A percentile compares a stretch with the other conserved stretches of the same genome.
These are phyloP conservation scores for Syngnathus typhle DNA, from an alignment of 2,113 vertebrate genomes.

Conservation along the genomic window DNA sequence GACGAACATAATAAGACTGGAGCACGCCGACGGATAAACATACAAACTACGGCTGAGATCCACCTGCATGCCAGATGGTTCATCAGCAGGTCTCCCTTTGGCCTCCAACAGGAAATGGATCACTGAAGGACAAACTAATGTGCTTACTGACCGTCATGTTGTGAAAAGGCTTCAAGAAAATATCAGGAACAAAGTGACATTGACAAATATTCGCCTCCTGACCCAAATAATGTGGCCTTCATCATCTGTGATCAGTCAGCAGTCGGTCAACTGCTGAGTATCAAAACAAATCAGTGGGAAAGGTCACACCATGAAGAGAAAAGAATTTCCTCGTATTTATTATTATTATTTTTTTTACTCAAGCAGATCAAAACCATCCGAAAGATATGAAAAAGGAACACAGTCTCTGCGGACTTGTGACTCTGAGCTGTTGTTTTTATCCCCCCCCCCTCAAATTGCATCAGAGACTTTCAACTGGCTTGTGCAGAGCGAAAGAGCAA, in stretches of 20 bases:
- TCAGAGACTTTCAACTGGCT: slow-evolving; percentile 6
- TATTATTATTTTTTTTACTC: neutral
- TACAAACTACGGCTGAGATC: neutral
- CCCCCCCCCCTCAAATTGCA: neutral
- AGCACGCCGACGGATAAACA: neutral
- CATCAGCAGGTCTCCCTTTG: slow-evolving; percentile 57
- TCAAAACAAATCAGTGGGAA: slow-evolving; percentile 15
- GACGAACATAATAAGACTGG: neutral
- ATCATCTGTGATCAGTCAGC: neutral
- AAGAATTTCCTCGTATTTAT: neutral
- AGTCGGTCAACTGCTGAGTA: slow-evolving; percentile 7
- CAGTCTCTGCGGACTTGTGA: neutral
- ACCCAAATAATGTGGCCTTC: slow-evolving; percentile 1
- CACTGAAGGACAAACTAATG: slow-evolving; percentile 14
- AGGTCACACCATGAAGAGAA: slow-evolving; percentile 24
- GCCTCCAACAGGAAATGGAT: slow-evolving; percentile 62
- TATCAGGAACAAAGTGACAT: neutral
- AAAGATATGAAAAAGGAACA: neutral
- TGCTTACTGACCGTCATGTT: neutral
- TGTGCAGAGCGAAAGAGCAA: neutral
- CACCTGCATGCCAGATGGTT: slow-evolving; percentile 61
- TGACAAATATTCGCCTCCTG: neutral
- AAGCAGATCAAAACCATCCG: neutral
- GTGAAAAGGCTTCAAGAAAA: neutral
- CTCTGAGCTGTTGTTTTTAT: neutral